Evolutionary conservation across 1,140 invertebrate species (phyloP).

Genomic region (Yoshiicerus persimilis): DNA sequence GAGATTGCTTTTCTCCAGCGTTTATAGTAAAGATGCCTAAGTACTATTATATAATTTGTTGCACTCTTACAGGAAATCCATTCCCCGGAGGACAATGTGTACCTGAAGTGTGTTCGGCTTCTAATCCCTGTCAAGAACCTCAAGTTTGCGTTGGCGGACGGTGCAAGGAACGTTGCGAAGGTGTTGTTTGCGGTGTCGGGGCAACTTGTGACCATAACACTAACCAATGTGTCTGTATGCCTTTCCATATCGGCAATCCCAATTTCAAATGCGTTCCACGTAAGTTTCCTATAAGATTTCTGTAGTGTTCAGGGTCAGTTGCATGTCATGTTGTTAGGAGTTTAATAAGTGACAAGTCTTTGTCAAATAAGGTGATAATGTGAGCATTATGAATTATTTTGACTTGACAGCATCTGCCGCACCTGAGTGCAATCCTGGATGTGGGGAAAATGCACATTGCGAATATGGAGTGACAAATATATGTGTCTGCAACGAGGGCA

Average conservation of each 20-base stretch:
- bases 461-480: conserved; percentile 72
- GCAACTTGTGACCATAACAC: conserved; percentile 75
- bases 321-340: not conserved
- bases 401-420: conserved; percentile 66
- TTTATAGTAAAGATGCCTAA: too few species aligned
- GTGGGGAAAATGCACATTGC: conserved; percentile 81
- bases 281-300: conserved; percentile 60
- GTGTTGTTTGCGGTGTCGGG: conserved; percentile 76
- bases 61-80: too few species aligned
- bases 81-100: conserved; percentile 82
- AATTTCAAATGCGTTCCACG: conserved; percentile 86
- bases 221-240: conserved; percentile 82
- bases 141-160: conserved; percentile 79
- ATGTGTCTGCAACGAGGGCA: conserved; percentile 81
- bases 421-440: conserved; percentile 75
- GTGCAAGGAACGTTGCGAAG: conserved; percentile 82
- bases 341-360: not conserved
- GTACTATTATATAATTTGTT: too few species aligned
- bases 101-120: conserved; percentile 75
- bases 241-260: conserved; percentile 84
- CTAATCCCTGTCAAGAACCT: conserved; percentile 72
- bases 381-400: not conserved
- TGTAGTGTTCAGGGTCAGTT: too few species aligned
- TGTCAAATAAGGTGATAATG: not conserved
- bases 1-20: too few species aligned